A percentile compares a stretch with the other conserved stretches of the same genome.
These are phyloP conservation scores for Ephialtes manifestator DNA, from an alignment of 2,888 invertebrate species.

Conservation along the genomic window DNA sequence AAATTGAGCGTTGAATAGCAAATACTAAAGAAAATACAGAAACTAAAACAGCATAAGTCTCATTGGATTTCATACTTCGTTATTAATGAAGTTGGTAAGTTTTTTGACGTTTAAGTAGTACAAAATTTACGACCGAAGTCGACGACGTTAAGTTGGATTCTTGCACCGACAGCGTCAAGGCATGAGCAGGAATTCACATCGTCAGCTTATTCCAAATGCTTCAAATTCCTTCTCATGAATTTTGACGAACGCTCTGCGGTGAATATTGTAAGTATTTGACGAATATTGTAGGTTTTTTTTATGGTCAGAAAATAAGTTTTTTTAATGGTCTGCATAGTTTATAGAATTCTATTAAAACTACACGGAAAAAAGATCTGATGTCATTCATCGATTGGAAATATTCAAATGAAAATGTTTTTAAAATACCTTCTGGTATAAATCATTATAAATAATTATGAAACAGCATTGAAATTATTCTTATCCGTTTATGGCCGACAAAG, in stretches of 20 bases:
- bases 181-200: constrained; percentile 12
- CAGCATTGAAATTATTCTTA: too few relatives aligned
- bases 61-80: neutral
- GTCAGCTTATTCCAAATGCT: constrained; percentile 40
- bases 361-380: neutral
- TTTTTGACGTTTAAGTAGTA: neutral
- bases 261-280: constrained; percentile 8
- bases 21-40: constrained; percentile 11
- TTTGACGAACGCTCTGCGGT: constrained; percentile 1
- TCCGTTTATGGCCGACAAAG: too few relatives aligned
- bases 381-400: too few relatives aligned
- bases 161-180: neutral
- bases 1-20: constrained; percentile 31
- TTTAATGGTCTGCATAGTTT: neutral
- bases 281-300: neutral
- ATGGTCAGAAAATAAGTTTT: neutral
- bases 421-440: too few relatives aligned
- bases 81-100: neutral
- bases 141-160: neutral
- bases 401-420: too few relatives aligned
- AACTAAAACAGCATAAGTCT: neutral
- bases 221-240: constrained; percentile 20
- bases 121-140: neutral
- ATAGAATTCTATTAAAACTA: neutral
- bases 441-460: too few relatives aligned